Base-by-base conservation (phyloP, 2,113 vertebrate species). In the Tenebrosternarchus preto region DNA sequence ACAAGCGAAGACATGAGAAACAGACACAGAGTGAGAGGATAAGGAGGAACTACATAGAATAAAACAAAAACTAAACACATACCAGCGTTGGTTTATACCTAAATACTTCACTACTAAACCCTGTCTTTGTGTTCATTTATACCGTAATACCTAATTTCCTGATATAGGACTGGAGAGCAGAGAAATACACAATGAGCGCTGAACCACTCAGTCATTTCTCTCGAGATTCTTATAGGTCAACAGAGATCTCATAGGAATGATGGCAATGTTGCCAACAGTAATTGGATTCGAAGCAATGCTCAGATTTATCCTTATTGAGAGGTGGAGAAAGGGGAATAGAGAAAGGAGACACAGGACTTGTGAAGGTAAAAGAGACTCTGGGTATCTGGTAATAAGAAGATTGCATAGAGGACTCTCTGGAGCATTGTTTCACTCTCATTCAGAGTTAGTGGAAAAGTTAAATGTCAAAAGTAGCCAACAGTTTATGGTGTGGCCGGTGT, bases 271-370 rank as follows among this genome's bases (percentile, higher is more conserved):
- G 36, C 72, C 69, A 77, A 60, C 60, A n/a, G 73, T 80, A 78
- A 82, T 75, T 85, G 81, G 76, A 82, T 84, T 85, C 76, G 66
- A 75, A 64, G 78, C 71, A 73, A 72, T 72, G 20, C 19, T 77
- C 46, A 63, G 57, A 43, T 46, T 9, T 56, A 4, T 76, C 77
- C 71, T 71, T 63, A 78, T 83, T 76, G 50, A 39, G 33, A 55
- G 46, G 29, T 5, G 20, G 5, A 29, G 22, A 72, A 25, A 31
- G 46, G 29, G 27, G 31, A 46, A 25, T 46, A 33, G 27, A 33
- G 59, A 76, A 46, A 59, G n/a, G 7, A 66, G 60, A 50, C 4
- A 64, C 25, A 64, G 25, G 61, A 31, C 43, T 9, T 50, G 43
- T 11, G 43, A 16, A 31, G 61, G 43, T 50, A 50, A 12, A 46